These are phyloP conservation scores for Folsomia manolachei DNA, from an alignment of 2,888 invertebrate genomes.

Conservation along the genomic window DNA sequence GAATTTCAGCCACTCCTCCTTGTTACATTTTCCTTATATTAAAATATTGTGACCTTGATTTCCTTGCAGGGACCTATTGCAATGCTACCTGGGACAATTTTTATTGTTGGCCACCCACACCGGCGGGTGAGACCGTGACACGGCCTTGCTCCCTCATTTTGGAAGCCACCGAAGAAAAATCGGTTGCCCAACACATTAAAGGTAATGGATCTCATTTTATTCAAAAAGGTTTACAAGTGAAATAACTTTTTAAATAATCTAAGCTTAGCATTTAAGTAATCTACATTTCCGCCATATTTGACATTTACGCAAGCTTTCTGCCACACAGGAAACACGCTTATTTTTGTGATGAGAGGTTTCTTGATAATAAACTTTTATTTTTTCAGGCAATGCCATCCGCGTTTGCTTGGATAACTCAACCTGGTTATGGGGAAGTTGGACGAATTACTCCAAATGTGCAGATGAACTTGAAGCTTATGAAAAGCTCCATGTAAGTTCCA, in stretches of 20 bases:
- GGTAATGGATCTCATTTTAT: too few relatives aligned
- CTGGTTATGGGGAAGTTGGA: slow-evolving; percentile 52
- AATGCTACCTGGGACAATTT: slow-evolving; percentile 74
- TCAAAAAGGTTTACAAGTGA: too few relatives aligned
- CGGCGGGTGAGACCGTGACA: slow-evolving; percentile 65
- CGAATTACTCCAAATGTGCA: slow-evolving; percentile 52
- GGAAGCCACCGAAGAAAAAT: slow-evolving; percentile 24
- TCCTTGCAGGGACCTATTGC: slow-evolving; percentile 59
- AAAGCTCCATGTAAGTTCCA: slow-evolving; percentile 18
- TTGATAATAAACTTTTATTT: too few relatives aligned
- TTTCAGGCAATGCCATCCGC: slow-evolving; percentile 49
- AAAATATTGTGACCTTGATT: too few relatives aligned
- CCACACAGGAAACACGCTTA: too few relatives aligned
- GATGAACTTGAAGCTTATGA: slow-evolving; percentile 33
- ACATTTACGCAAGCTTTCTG: not conserved
- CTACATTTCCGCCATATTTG: too few relatives aligned
- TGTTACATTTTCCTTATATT: too few relatives aligned
- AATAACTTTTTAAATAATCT: too few relatives aligned
- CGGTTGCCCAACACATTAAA: slow-evolving; percentile 28
- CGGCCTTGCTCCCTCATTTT: slow-evolving; percentile 67
- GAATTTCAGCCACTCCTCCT: too few relatives aligned
- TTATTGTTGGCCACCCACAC: slow-evolving; percentile 80
- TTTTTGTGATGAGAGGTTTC: too few relatives aligned
- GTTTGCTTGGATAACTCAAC: slow-evolving; percentile 49
- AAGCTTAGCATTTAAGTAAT: too few relatives aligned